phyloP scores from a whole-genome alignment of 2,113 vertebrate genomes.

The Tyrannus savana region DNA sequence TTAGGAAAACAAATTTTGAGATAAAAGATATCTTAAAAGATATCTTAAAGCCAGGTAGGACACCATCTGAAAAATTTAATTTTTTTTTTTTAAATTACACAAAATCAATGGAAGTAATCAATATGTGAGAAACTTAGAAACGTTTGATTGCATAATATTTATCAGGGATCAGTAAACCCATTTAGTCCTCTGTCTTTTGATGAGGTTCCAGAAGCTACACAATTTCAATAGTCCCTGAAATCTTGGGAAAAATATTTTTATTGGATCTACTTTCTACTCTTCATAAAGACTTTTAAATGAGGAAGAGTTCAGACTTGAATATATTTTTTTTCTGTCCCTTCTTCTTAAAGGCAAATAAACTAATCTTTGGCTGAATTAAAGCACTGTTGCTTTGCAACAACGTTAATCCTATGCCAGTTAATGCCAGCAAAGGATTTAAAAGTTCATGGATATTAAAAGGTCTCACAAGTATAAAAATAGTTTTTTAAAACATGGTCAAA shows the following conservation, averaged over 20 bases:
- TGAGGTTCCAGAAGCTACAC: slow-evolving; percentile 1
- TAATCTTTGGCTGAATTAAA: neutral
- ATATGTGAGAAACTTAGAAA: neutral
- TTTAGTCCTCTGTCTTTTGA: neutral
- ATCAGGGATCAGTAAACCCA: neutral
- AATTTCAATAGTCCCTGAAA: neutral
- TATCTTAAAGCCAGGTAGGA: neutral
- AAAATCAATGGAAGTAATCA: neutral
- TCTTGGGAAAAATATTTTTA: slow-evolving; percentile 12
- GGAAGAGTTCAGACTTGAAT: neutral
- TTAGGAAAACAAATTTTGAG: neutral
- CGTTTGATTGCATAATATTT: neutral
- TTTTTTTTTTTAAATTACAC: neutral
- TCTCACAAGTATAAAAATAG: neutral
- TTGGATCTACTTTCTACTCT: neutral
- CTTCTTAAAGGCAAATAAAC: neutral
- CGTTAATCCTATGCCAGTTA: neutral
- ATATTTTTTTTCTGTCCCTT: neutral
- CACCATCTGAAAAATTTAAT: neutral
- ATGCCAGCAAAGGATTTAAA: neutral
- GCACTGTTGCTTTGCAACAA: neutral
- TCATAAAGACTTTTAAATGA: neutral
- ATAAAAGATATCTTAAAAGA: neutral
- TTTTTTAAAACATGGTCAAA: neutral
- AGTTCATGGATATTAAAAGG: neutral